These are phyloP conservation scores for Pegoplata infirma DNA, from an alignment of 2,888 invertebrate genomes.

Conservation along the genomic window DNA sequence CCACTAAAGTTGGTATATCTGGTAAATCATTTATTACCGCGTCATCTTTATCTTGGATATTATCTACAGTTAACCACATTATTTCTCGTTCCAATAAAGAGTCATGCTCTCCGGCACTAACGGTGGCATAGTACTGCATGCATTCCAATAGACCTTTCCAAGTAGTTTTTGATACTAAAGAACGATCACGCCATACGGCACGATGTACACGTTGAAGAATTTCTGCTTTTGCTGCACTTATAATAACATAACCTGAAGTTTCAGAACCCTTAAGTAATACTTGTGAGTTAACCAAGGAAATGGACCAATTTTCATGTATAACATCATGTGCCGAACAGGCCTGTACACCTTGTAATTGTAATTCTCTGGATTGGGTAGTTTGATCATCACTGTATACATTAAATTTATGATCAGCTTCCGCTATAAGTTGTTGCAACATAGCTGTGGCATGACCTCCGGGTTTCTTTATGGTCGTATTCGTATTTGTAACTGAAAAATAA, in stretches of 20 bases:
- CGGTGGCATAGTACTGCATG: conserved; percentile 99
- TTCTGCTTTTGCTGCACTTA: conserved; percentile 97
- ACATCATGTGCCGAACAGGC: conserved; percentile 95
- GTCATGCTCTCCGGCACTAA: conserved; percentile 88
- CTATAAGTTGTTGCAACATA: conserved; percentile 93
- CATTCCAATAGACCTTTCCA: conserved; percentile 97
- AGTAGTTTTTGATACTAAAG: conserved; percentile 94
- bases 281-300: conserved; percentile 81
- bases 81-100: conserved; percentile 89
- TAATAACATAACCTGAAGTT: conserved; percentile 97
- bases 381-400: conserved; percentile 98
- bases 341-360: conserved; percentile 89
- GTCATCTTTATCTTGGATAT: conserved; percentile 91
- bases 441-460: conserved; percentile 86
- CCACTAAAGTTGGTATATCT: conserved; percentile 92
- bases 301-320: conserved; percentile 95
- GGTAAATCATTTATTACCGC: conserved; percentile 88
- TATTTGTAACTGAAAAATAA: conserved; percentile 56
- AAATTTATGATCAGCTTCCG: conserved; percentile 93
- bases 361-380: conserved; percentile 85
- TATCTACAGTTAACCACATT: conserved; percentile 96
- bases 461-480: conserved; percentile 71
- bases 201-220: conserved; percentile 93
- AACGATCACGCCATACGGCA: conserved; percentile 92
- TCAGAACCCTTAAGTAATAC: conserved; percentile 97